phyloP scores from a whole-genome alignment of 2,888 invertebrate genomes.

The Cosmorhoe ocellata region DNA sequence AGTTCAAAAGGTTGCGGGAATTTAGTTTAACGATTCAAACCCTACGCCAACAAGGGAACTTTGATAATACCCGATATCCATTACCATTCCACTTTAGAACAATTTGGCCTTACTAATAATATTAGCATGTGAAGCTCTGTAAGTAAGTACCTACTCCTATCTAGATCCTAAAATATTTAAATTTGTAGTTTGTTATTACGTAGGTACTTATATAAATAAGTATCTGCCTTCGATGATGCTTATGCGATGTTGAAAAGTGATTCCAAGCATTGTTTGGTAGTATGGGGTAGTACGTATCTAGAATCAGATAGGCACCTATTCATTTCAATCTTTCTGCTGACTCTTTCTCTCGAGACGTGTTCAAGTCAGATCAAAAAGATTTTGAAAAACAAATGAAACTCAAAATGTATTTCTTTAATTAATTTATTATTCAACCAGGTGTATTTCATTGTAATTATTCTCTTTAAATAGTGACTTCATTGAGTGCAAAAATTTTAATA shows the following conservation, averaged over 20 bases:
- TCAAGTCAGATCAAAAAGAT: too few species aligned
- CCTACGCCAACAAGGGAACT: neutral
- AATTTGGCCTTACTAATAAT: neutral
- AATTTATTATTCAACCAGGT: constrained; percentile 73
- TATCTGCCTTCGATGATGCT: too few species aligned
- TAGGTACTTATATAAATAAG: too few species aligned
- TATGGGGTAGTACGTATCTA: too few species aligned
- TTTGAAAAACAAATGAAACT: constrained; percentile 48
- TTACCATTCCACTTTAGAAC: constrained; percentile 1
- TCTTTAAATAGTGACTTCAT: constrained; percentile 69
- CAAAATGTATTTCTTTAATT: constrained; percentile 47
- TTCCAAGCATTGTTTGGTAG: too few species aligned
- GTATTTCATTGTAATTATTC: constrained; percentile 66
- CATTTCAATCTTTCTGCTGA: too few species aligned
- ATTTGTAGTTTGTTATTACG: too few species aligned
- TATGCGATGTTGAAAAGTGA: too few species aligned
- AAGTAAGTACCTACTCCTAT: too few species aligned
- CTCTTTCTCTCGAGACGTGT: too few species aligned
- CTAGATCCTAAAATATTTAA: too few species aligned
- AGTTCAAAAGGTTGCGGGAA: neutral
- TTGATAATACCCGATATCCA: neutral
- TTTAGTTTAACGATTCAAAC: neutral
- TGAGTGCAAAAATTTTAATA: constrained; percentile 71
- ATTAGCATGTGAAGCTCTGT: neutral
- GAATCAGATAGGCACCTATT: too few species aligned